Evolutionary conservation across 2,113 vertebrate species (phyloP), one percentile per base, ranked within the genome.

Genomic region (Cheilinus undulatus): DNA sequence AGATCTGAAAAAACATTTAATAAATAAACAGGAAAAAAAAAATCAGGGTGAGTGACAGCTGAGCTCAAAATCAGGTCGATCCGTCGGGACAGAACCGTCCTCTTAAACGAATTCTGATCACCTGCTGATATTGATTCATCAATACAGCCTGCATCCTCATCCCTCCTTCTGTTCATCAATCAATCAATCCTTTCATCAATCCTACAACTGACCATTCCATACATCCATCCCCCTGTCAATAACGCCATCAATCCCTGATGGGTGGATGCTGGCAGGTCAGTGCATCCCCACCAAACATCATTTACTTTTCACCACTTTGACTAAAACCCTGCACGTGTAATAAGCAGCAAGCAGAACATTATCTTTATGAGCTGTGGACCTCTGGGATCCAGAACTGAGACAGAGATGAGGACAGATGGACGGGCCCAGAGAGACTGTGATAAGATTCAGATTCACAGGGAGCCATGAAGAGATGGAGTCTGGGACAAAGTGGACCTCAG

Each of bases 111-210:
- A 24, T 52, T 24, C 63, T 65, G 46, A 82, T 77, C 10, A 13
- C 38, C 56, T 45, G 32, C 76, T 40, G 65, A 69, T 63, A 59
- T 23, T 10, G 22, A 54, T 50, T 75, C 38, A 5, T 84, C 71
- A 82, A 78, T 71, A 76, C 9, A 27, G 0, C 20, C 24, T 6
- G 5, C 6, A 7, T 17, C 11, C 17, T 15, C 45, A 10, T 14
- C 54, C 48, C 45, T 49, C 68, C 82, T 52, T 52, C 63, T 76
- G 66, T 53, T 27, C 50, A 42, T 8, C 5, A n/a, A 69, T 71
- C 27, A 1, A 30, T 51, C 53, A 4, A 7, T 62, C n/a, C 1
- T 3, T 27, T n/a, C 17, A 2, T 26, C 22, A 10, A 27, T 36
- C 48, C 28, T 15, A 7, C n/a, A n/a, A n/a, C n/a, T n/a, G n/a